Evolutionary conservation across 2,113 vertebrate genomes (phyloP).

Genomic region (Rana temporaria): DNA sequence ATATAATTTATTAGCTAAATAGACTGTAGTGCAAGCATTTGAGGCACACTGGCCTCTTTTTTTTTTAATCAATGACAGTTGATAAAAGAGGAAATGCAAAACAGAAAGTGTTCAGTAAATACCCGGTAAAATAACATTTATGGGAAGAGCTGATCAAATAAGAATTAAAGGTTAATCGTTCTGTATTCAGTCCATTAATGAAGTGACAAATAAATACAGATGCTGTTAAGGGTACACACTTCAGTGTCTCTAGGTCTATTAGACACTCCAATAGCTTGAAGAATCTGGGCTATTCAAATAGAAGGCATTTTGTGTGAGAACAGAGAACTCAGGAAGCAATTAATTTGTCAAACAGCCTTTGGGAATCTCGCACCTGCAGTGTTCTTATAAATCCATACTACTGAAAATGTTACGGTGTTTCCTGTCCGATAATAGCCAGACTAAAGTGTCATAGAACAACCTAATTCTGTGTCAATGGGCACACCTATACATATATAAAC

Average conservation of each 20-base stretch:
- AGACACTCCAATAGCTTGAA: conserved; percentile 15
- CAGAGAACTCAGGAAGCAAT: conserved; percentile 51
- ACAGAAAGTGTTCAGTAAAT: too few relatives aligned
- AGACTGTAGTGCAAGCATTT: too few relatives aligned
- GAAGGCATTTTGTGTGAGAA: conserved; percentile 40
- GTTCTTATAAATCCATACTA: conserved; percentile 52
- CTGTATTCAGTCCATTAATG: conserved; percentile 6
- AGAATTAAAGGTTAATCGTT: too few relatives aligned
- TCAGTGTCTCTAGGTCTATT: conserved; percentile 22
- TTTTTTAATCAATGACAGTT: too few relatives aligned
- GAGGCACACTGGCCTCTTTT: too few relatives aligned
- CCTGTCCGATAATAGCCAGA: conserved; percentile 14
- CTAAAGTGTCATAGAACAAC: neutral
- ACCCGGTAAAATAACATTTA: too few relatives aligned
- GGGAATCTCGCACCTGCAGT: conserved; percentile 56
- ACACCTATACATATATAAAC: neutral
- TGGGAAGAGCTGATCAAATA: too few relatives aligned
- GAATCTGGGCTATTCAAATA: conserved; percentile 33
- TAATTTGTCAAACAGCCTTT: conserved; percentile 53
- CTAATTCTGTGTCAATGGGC: neutral
- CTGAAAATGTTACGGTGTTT: conserved; percentile 25
- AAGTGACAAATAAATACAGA: conserved; percentile 2
- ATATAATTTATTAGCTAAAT: too few relatives aligned
- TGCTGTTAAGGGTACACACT: neutral
- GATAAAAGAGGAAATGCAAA: too few relatives aligned